Base-by-base conservation (phyloP, 2,888 invertebrate species). In the Acanthosepion lycidas region DNA sequence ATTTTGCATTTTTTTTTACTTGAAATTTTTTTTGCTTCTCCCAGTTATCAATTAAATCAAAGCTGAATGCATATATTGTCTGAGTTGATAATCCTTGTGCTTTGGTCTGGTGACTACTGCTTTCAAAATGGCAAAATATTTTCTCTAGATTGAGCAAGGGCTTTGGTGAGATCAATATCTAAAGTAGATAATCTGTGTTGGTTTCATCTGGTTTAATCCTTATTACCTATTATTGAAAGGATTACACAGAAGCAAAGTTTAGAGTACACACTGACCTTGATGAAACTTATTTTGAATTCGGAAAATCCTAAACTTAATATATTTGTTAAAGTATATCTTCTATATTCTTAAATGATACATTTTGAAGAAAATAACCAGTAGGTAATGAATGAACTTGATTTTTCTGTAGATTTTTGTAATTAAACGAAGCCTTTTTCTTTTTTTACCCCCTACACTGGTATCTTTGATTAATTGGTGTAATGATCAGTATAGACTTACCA, bases 201-300 rank as follows among this genome's bases (percentile, higher is more conserved):
- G 78, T 78, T 78, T 78, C 78, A 78, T 78, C 78, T 78, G n/a
- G 78, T 78, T 33, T 78, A 78, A 78, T 78, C 78, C 78, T 78
- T 78, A 78, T 78, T 78, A 78, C n/a, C 15, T 59, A 59, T 59
- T 59, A 20, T 23, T 78, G n/a, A 78, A 78, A 33, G 23, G 78
- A 78, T 78, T 78, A 78, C n/a, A 78, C n/a, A 78, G 15, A 78
- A 15, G 78, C 33, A 78, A 78, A 78, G 78, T 78, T 78, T 33
- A n/a, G n/a, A 15, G 26, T n/a, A 78, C 33, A n/a, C 15, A n/a
- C 78, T n/a, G n/a, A 78, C 78, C 78, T 78, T 78, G 33, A 78
- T 15, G 78, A 33, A 78, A 78, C 33, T 78, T 64, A 64, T 64
- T 26, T 78, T 78, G 12, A 8, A 78, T 78, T 78, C 33, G 33